A percentile compares a stretch with the other conserved stretches of the same genome.
phyloP scores from a whole-genome alignment of 2,888 invertebrate species.

The Orthosia gothica region DNA sequence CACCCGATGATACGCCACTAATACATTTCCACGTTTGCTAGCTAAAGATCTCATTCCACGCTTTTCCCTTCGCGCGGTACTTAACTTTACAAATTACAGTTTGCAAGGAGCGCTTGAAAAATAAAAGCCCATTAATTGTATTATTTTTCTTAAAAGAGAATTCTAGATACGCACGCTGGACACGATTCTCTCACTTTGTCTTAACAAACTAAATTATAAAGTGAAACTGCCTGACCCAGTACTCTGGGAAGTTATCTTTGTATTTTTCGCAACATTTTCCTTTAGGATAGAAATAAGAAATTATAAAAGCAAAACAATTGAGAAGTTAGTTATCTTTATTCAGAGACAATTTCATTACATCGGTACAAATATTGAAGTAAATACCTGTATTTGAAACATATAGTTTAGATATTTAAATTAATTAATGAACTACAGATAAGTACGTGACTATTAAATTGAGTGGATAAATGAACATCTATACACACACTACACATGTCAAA shows the following conservation, averaged over 20 bases:
- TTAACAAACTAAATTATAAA: constrained; percentile 47
- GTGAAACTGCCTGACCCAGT: constrained; percentile 30
- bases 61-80: not conserved
- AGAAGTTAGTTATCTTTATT: constrained; percentile 70
- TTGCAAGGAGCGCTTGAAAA: constrained; percentile 4
- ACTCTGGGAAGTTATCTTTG: constrained; percentile 23
- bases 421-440: constrained; percentile 58
- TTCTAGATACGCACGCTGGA: constrained; percentile 35
- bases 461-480: constrained; percentile 68
- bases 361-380: constrained; percentile 67
- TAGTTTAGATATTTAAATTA: constrained; percentile 60
- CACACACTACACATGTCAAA: constrained; percentile 81
- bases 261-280: constrained; percentile 13
- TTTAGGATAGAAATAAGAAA: constrained; percentile 7
- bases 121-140: constrained; percentile 35
- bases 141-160: constrained; percentile 33
- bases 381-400: constrained; percentile 67
- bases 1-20: not conserved
- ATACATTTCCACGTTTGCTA: not conserved
- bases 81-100: constrained; percentile 12
- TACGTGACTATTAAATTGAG: constrained; percentile 60
- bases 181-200: constrained; percentile 43
- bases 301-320: constrained; percentile 29
- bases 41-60: not conserved
- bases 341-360: constrained; percentile 67